Conservation (phyloP, 2,797 vertebrate genomes). For the Cossypha polioptera region DNA sequence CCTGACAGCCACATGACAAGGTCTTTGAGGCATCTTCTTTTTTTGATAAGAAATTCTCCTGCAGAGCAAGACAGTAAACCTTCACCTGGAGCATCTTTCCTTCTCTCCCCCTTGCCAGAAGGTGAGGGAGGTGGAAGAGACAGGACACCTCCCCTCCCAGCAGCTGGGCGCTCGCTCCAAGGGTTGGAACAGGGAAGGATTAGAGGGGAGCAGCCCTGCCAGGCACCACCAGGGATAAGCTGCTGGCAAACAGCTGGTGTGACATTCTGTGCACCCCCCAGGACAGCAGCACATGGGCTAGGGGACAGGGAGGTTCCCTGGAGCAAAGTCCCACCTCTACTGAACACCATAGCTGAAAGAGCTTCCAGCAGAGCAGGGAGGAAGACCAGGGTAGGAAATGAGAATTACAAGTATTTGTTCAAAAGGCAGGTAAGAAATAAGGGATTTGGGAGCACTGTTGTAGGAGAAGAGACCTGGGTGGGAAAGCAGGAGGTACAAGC, state of each 20-base stretch:
- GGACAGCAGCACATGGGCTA: rapidly evolving
- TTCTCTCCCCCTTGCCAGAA: background rate
- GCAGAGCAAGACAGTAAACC: background rate
- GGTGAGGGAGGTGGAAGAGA: background rate
- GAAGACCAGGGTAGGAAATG: rapidly evolving
- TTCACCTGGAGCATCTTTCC: background rate
- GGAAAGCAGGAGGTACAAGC: background rate
- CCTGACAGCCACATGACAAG: background rate
- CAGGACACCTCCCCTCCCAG: background rate
- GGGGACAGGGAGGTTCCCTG: background rate
- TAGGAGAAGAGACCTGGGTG: background rate
- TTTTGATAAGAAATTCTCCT: background rate
- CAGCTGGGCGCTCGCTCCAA: background rate
- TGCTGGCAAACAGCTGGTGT: background rate
- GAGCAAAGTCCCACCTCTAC: background rate
- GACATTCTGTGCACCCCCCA: rapidly evolving
- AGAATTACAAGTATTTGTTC: background rate
- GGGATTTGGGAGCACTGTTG: background rate
- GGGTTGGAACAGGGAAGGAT: background rate
- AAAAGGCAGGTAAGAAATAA: background rate
- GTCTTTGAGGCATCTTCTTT: background rate
- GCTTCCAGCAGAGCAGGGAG: background rate
- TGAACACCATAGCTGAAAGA: rapidly evolving
- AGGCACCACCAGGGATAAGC: background rate
- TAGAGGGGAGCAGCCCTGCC: background rate